Conservation (phyloP, 2,888 invertebrate genomes). For the Heliconius erato region DNA sequence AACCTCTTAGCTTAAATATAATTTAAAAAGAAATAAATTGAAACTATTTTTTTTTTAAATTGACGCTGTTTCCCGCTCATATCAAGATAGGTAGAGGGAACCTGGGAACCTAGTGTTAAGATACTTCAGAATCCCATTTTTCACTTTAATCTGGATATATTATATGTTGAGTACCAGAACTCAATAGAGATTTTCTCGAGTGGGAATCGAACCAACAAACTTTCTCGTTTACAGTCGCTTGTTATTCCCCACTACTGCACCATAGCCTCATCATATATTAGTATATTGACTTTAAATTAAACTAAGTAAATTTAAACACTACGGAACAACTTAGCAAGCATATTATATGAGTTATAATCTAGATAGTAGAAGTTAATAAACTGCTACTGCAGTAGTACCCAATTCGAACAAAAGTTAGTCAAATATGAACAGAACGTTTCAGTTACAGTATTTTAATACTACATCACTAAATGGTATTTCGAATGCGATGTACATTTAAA, state of each 20-base stretch:
- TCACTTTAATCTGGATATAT: neutral
- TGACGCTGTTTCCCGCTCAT: neutral
- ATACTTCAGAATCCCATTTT: neutral
- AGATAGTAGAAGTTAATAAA: constrained; percentile 1
- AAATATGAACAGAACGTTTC: constrained; percentile 6
- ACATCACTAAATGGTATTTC: neutral
- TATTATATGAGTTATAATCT: neutral
- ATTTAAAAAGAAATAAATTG: no score
- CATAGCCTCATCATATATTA: no score
- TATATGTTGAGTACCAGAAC: neutral
- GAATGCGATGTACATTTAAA: neutral
- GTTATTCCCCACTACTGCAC: no score
- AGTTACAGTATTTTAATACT: neutral
- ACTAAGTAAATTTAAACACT: neutral
- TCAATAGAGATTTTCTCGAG: neutral
- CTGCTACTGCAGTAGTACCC: neutral
- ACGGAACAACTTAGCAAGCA: neutral
- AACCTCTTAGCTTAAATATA: no score
- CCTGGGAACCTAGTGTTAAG: neutral
- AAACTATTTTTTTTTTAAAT: neutral
- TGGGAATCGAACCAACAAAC: no score
- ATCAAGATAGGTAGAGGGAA: neutral
- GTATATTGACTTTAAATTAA: no score
- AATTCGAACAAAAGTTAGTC: constrained; percentile 12
- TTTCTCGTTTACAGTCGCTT: no score